These are phyloP conservation scores for Albula glossodonta DNA, from an alignment of 2,113 vertebrate genomes.

Conservation along the genomic window DNA sequence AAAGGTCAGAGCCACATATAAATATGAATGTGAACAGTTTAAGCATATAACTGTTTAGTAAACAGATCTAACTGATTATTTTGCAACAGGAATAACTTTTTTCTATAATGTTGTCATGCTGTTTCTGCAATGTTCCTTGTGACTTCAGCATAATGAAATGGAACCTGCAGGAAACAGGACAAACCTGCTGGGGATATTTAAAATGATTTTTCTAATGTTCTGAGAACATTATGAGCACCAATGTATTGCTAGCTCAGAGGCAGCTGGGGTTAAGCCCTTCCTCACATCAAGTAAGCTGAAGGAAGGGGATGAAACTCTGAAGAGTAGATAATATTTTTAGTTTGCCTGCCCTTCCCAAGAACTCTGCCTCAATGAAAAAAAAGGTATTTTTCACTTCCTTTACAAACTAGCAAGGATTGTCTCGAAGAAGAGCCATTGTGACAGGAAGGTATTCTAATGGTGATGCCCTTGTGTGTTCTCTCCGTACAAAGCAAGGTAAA, in stretches of 20 bases:
- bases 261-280: not conserved
- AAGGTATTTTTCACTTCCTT: not conserved
- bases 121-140: too few species aligned
- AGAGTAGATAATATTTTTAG: not conserved
- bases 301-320: not conserved
- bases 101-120: too few species aligned
- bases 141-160: too few species aligned
- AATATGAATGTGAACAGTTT: too few species aligned
- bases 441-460: not conserved
- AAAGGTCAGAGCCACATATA: too few species aligned
- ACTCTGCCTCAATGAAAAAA: not conserved
- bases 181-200: too few species aligned
- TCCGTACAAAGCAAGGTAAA: not conserved
- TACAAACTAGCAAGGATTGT: not conserved
- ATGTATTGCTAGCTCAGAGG: not conserved
- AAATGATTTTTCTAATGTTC: not conserved
- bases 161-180: too few species aligned
- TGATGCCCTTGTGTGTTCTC: slow-evolving; percentile 1
- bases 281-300: not conserved
- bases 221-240: not conserved
- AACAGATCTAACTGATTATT: too few species aligned
- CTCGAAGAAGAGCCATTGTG: slow-evolving; percentile 1
- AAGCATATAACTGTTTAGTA: too few species aligned
- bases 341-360: not conserved
- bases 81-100: too few species aligned